Conservation (phyloP, 1,140 invertebrate genomes). For the Danaus melanippus region DNA sequence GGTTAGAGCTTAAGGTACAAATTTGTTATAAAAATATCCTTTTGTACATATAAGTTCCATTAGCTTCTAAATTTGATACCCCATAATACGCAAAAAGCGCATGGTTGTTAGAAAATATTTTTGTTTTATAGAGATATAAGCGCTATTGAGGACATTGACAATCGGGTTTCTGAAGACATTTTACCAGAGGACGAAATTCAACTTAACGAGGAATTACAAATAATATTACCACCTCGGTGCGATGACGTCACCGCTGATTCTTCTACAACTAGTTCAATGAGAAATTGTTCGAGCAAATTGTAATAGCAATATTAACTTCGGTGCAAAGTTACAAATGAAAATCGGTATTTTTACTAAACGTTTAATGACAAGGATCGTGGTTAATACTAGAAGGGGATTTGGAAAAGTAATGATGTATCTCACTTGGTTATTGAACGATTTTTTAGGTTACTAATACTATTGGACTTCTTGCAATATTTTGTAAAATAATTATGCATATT, state of each 20-base stretch:
- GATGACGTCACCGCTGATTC: slow-evolving; percentile 47
- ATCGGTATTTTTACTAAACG: slow-evolving; percentile 5
- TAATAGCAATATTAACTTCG: not conserved
- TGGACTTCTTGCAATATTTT: not conserved
- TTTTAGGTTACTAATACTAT: slow-evolving; percentile 12
- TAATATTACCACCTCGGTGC: slow-evolving; percentile 53
- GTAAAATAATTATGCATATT: no score
- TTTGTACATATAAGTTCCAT: no score
- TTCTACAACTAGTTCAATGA: slow-evolving; percentile 23
- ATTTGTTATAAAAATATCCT: no score
- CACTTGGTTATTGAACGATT: slow-evolving; percentile 37
- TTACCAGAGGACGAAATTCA: slow-evolving; percentile 51
- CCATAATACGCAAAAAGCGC: no score
- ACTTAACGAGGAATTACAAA: slow-evolving; percentile 53
- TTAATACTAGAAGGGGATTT: slow-evolving; percentile 26
- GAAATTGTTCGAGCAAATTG: slow-evolving; percentile 1
- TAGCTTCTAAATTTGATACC: no score
- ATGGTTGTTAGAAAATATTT: not conserved
- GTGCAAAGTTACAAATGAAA: slow-evolving; percentile 18
- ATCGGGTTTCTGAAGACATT: slow-evolving; percentile 29
- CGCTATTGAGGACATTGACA: slow-evolving; percentile 38
- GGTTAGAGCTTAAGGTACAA: no score
- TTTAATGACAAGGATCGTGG: slow-evolving; percentile 23
- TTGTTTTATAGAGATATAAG: slow-evolving; percentile 25
- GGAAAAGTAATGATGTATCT: slow-evolving; percentile 38